phyloP scores from a whole-genome alignment of 2,888 invertebrate genomes.

The Nemotelus pantherinus region DNA sequence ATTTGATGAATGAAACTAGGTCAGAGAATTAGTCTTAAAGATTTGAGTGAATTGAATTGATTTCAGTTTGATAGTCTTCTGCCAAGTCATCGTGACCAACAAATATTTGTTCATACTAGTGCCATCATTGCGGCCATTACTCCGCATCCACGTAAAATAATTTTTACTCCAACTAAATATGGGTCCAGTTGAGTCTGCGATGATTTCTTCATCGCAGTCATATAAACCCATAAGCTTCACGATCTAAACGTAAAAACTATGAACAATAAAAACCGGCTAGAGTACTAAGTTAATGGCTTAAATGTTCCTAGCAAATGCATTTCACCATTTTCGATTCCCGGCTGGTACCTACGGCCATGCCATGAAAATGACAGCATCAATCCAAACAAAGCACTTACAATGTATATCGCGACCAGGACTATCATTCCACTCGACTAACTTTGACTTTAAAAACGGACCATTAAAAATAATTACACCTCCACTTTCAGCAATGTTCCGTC shows the following conservation, averaged over 20 bases:
- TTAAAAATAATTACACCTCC: slow-evolving; percentile 35
- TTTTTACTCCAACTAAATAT: too few species aligned
- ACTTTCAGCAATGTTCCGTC: background rate
- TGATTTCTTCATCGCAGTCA: slow-evolving; percentile 11
- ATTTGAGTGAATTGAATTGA: too few species aligned
- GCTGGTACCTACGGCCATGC: too few species aligned
- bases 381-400: slow-evolving; percentile 4
- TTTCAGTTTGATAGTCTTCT: too few species aligned
- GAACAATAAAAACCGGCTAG: slow-evolving; percentile 8
- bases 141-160: too few species aligned
- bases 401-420: background rate
- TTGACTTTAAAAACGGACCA: slow-evolving; percentile 21
- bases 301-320: slow-evolving; percentile 10
- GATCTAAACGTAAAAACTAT: slow-evolving; percentile 12
- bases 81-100: too few species aligned
- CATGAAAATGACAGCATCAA: background rate
- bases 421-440: slow-evolving; percentile 25
- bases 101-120: too few species aligned
- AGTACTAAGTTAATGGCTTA: slow-evolving; percentile 24
- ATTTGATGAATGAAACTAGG: too few species aligned
- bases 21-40: too few species aligned
- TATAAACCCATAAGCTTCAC: background rate
- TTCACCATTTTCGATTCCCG: too few species aligned
- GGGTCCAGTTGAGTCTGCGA: background rate
- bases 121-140: too few species aligned